These are phyloP conservation scores for Rhagonycha lutea DNA, from an alignment of 2,888 invertebrate genomes.

Conservation along the genomic window DNA sequence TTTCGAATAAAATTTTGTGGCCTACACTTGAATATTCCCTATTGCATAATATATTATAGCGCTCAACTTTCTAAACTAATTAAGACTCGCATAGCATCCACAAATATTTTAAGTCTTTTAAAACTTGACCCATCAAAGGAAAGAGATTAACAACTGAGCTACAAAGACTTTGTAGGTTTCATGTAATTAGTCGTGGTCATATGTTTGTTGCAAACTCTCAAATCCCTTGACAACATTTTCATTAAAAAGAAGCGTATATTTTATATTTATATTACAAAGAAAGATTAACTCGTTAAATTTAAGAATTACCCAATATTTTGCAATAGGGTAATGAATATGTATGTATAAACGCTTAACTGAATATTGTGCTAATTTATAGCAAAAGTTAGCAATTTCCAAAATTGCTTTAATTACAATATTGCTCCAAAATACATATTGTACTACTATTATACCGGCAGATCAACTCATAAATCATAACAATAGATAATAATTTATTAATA, in stretches of 20 bases:
- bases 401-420: not conserved
- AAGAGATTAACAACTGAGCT: not conserved
- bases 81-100: not conserved
- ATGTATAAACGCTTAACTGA: too few relatives aligned
- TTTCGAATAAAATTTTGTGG: not conserved
- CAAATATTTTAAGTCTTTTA: not conserved
- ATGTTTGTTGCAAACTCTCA: not conserved
- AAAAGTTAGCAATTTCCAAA: not conserved
- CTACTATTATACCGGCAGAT: too few relatives aligned
- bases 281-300: not conserved
- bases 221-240: not conserved
- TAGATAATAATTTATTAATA: too few relatives aligned
- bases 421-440: too few relatives aligned
- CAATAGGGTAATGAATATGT: not conserved
- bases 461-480: too few relatives aligned
- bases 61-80: not conserved
- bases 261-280: not conserved
- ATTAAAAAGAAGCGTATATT: not conserved
- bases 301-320: not conserved
- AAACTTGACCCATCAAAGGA: not conserved
- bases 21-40: not conserved
- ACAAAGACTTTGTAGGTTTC: not conserved
- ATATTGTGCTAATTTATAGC: too few relatives aligned
- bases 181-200: not conserved
- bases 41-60: not conserved